A percentile compares a stretch with the other conserved stretches of the same genome.
Conservation (phyloP, 1,140 invertebrate genomes). For the Caenorhabditis briggsae region DNA sequence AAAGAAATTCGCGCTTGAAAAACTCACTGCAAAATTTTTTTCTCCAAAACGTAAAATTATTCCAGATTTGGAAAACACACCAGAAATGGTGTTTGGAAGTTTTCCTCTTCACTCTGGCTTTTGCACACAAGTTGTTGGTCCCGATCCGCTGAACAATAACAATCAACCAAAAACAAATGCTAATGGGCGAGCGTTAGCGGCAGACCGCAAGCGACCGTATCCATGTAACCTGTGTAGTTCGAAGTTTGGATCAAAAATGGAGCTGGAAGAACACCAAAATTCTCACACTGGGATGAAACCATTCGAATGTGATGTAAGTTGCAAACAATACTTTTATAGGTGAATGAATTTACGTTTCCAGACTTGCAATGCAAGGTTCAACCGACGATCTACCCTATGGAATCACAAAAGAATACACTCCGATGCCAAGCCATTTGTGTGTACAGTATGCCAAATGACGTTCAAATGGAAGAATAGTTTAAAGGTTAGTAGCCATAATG, state of each 20-base stretch:
- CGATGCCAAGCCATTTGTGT: conserved; percentile 77
- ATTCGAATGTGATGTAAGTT: conserved; percentile 74
- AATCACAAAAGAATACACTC: conserved; percentile 77
- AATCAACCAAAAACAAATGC: conserved; percentile 48
- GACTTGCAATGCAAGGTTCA: conserved; percentile 77
- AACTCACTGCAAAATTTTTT: background rate
- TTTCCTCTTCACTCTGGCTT: conserved; percentile 37
- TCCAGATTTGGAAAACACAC: conserved; percentile 14
- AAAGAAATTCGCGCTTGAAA: no score
- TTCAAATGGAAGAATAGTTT: conserved; percentile 78
- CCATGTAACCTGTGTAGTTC: conserved; percentile 76
- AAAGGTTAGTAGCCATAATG: conserved; percentile 63
- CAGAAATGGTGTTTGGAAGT: conserved; percentile 54
- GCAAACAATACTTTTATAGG: background rate
- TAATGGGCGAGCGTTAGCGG: conserved; percentile 61
- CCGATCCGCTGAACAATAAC: conserved; percentile 58
- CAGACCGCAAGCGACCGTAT: conserved; percentile 76
- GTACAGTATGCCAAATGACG: conserved; percentile 77
- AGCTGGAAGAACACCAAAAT: conserved; percentile 77
- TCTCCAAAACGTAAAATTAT: background rate
- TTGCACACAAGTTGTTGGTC: background rate
- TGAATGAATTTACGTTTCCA: conserved; percentile 63
- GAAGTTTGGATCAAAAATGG: conserved; percentile 77
- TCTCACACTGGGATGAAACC: conserved; percentile 76
- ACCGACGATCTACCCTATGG: conserved; percentile 77